Evolutionary conservation across 2,797 vertebrate species (phyloP), one percentile per base, ranked within the genome.

Genomic region (Dermochelys coriacea): DNA sequence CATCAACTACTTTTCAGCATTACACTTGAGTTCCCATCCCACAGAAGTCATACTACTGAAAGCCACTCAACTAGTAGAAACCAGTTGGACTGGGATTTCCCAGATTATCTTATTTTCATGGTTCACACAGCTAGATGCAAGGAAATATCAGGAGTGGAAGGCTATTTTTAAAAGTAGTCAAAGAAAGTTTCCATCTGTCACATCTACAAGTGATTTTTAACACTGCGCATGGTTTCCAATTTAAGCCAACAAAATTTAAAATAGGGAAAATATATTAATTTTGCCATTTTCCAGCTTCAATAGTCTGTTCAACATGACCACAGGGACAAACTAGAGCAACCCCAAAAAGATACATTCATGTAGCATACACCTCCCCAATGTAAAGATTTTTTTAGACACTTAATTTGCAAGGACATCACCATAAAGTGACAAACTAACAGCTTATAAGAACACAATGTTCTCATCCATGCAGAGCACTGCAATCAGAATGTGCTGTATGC

Each of bases 401-500:
- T 25, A 6, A 75, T 34, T 12, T 54, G 2, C 7, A 6, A 3
- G 64, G 25, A 4, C 5, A 34, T 50, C 23, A 3, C 4, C 84
- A 21, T 0, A 92, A 57, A 87, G 91, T 85, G 2, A 85, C 37
- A 2, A 84, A 15, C 6, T 71, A 0, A 79, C 85, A 90, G 59
- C 1, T 75, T 6, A 85, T 82, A 1, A 5, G 83, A 82, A 86
- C 93, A 90, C 91, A 37, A 90, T 85, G 97, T 9, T 84, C 21
- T 5, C 47, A 31, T 49, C 96, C 2, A 89, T 86, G 50, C 95
- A 84, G 90, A 0, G 86, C 37, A 41, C 1, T 41, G 74, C 55
- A 11, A 90, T 2, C 59, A 86, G 83, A 93, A 87, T 80, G 21
- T 3, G 90, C 95, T 86, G 27, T 81, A 93, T 92, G 91, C 96